Conservation (phyloP, 2,888 invertebrate genomes). For the Tetropium fuscum region DNA sequence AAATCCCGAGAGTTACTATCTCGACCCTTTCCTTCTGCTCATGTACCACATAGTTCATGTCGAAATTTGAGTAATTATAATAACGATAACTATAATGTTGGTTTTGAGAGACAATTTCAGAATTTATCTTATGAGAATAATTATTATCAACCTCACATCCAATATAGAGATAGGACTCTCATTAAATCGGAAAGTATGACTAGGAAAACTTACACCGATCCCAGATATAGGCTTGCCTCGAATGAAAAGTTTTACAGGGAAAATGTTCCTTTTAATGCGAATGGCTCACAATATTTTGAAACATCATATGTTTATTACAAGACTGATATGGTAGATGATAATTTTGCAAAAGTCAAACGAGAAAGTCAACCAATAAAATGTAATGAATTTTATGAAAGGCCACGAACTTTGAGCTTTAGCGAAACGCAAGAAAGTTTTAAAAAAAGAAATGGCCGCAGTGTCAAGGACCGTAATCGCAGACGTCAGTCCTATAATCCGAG, state of each 20-base stretch:
- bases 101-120: constrained; percentile 54
- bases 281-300: constrained; percentile 53
- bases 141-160: constrained; percentile 47
- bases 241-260: constrained; percentile 53
- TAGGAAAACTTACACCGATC: constrained; percentile 61
- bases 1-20: constrained; percentile 77
- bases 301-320: constrained; percentile 59
- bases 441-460: constrained; percentile 63
- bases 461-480: constrained; percentile 69
- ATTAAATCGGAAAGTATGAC: constrained; percentile 65
- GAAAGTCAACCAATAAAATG: constrained; percentile 13
- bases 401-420: constrained; percentile 55
- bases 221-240: constrained; percentile 46
- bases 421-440: constrained; percentile 54
- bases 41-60: constrained; percentile 59
- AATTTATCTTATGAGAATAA: constrained; percentile 57
- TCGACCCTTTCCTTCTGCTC: constrained; percentile 67
- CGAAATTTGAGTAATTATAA: constrained; percentile 56
- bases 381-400: constrained; percentile 43
- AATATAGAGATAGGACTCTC: constrained; percentile 60
- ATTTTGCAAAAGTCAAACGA: constrained; percentile 35
- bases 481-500: constrained; percentile 72
- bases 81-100: constrained; percentile 39
- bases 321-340: constrained; percentile 45
- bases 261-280: constrained; percentile 38